These are phyloP conservation scores for Probosciger aterrimus DNA, from an alignment of 2,113 vertebrate genomes.

Conservation along the genomic window DNA sequence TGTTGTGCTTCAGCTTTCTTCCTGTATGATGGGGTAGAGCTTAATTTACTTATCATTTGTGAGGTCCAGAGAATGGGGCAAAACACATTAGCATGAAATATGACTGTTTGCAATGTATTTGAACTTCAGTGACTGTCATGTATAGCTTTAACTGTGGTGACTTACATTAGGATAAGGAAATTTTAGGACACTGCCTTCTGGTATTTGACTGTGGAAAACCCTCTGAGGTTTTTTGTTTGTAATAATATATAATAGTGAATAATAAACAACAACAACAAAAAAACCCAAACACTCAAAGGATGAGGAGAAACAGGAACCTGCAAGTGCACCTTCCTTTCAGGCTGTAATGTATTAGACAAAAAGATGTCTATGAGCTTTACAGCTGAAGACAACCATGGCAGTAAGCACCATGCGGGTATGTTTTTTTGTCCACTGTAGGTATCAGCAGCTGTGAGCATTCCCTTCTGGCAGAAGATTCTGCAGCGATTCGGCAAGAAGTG, in stretches of 20 bases:
- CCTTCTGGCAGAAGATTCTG: conserved; percentile 93
- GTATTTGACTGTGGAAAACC: background rate
- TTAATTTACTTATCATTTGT: background rate
- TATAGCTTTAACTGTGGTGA: background rate
- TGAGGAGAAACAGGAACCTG: background rate
- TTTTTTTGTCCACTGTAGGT: conserved; percentile 69
- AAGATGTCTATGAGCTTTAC: background rate
- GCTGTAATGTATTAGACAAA: background rate
- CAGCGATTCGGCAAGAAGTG: conserved; percentile 92
- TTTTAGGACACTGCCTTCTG: background rate
- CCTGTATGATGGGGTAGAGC: background rate
- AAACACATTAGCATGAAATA: background rate
- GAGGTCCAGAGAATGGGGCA: background rate
- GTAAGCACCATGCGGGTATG: background rate
- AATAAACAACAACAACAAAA: background rate
- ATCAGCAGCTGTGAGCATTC: conserved; percentile 88
- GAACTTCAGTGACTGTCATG: background rate
- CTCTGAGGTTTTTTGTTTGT: background rate
- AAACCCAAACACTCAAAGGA: background rate
- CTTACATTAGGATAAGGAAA: background rate
- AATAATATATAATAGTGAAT: background rate
- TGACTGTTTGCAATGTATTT: background rate
- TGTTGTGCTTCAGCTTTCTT: background rate
- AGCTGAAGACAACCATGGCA: background rate
- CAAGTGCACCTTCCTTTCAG: background rate